Percentiles rank a stretch among this genome's conserved stretches.
These are phyloP conservation scores for Procapra przewalskii DNA, from an alignment of 2,113 vertebrate genomes.

Conservation along the genomic window DNA sequence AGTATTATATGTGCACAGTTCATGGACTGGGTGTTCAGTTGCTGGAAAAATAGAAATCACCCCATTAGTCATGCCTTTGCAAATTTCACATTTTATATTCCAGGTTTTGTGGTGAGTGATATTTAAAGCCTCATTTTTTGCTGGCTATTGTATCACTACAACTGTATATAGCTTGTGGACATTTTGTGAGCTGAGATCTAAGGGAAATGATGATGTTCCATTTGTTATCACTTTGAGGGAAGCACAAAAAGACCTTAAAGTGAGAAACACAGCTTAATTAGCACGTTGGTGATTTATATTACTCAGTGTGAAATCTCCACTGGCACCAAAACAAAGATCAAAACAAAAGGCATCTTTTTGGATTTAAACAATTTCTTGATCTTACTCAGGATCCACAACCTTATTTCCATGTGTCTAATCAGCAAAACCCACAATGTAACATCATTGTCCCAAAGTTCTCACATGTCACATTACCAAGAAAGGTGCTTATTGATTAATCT, in stretches of 20 bases:
- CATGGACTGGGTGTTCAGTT: constrained; percentile 58
- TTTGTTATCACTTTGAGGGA: constrained; percentile 67
- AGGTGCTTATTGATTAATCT: constrained; percentile 37
- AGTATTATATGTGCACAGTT: constrained; percentile 61
- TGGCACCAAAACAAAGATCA: constrained; percentile 38
- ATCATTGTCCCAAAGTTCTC: constrained; percentile 5
- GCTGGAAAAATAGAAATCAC: constrained; percentile 69
- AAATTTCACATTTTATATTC: constrained; percentile 68
- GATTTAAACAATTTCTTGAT: neutral
- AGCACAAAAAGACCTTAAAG: constrained; percentile 49
- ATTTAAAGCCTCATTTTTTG: constrained; percentile 52
- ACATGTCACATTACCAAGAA: neutral
- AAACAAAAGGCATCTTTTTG: constrained; percentile 48
- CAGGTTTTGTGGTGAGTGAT: constrained; percentile 54
- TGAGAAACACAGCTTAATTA: constrained; percentile 68
- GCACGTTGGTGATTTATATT: constrained; percentile 58
- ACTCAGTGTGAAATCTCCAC: constrained; percentile 51
- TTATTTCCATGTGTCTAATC: constrained; percentile 40
- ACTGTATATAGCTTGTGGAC: constrained; percentile 60
- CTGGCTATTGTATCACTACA: constrained; percentile 47
- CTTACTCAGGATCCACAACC: constrained; percentile 25
- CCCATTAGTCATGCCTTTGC: constrained; percentile 71
- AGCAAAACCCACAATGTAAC: constrained; percentile 5
- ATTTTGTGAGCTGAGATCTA: constrained; percentile 61
- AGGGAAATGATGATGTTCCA: constrained; percentile 63